phyloP scores from a whole-genome alignment of 2,113 vertebrate genomes.

The Malurus elegans region DNA sequence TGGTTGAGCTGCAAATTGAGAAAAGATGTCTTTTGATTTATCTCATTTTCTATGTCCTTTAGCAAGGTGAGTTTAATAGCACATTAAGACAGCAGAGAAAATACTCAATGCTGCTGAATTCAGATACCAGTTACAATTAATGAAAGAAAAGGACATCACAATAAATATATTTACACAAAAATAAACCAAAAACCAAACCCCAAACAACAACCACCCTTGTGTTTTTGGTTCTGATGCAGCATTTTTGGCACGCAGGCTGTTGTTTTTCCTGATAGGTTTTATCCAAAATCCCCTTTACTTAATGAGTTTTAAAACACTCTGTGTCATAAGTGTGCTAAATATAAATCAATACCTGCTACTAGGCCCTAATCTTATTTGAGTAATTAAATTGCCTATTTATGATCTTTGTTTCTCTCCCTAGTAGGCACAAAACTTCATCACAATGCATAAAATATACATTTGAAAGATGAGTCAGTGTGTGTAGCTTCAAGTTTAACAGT shows the following conservation, averaged over 20 bases:
- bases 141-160: not conserved
- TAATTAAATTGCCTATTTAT: not conserved
- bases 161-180: not conserved
- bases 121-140: not conserved
- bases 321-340: not conserved
- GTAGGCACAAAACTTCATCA: not conserved
- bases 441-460: not conserved
- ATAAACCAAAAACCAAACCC: no score
- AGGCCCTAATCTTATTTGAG: not conserved
- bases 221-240: not conserved
- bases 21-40: not conserved
- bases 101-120: not conserved
- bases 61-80: not conserved
- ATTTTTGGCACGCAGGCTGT: accelerated
- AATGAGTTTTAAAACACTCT: not conserved
- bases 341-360: not conserved
- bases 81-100: not conserved
- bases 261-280: not conserved
- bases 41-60: not conserved
- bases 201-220: no score
- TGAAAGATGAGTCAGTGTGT: not conserved
- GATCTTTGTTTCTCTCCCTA: not conserved
- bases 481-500: not conserved
- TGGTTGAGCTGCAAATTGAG: not conserved
- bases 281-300: not conserved